phyloP scores from a whole-genome alignment of 2,113 vertebrate genomes.

The Gopherus flavomarginatus region DNA sequence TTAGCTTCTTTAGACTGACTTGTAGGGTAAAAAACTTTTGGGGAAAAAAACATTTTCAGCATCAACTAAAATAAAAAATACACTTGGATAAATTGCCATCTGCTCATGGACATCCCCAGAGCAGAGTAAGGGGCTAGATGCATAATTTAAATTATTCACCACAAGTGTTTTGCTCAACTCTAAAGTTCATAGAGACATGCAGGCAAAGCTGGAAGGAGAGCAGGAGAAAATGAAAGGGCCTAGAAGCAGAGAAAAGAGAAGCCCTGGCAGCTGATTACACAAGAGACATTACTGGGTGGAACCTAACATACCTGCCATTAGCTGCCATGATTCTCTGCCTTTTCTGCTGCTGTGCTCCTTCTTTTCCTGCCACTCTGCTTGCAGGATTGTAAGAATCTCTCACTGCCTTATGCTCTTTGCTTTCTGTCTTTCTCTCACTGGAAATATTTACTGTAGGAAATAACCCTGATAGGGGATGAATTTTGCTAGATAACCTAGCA shows the following conservation, averaged over 20 bases:
- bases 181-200: rapidly evolving
- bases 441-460: neutral
- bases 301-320: neutral
- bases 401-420: neutral
- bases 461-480: neutral
- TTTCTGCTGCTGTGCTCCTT: neutral
- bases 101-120: rapidly evolving
- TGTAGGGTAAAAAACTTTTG: neutral
- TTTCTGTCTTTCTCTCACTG: neutral
- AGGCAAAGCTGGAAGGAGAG: neutral
- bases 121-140: rapidly evolving
- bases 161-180: neutral
- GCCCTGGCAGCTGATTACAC: neutral
- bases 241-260: neutral
- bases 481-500: neutral
- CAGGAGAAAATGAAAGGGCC: neutral
- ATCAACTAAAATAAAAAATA: neutral
- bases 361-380: neutral
- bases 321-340: neutral
- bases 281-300: neutral
- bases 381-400: neutral
- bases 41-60: neutral
- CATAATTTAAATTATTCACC: rapidly evolving
- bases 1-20: neutral
- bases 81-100: neutral